phyloP scores from a whole-genome alignment of 2,113 vertebrate genomes.

The Elaphurus davidianus region DNA sequence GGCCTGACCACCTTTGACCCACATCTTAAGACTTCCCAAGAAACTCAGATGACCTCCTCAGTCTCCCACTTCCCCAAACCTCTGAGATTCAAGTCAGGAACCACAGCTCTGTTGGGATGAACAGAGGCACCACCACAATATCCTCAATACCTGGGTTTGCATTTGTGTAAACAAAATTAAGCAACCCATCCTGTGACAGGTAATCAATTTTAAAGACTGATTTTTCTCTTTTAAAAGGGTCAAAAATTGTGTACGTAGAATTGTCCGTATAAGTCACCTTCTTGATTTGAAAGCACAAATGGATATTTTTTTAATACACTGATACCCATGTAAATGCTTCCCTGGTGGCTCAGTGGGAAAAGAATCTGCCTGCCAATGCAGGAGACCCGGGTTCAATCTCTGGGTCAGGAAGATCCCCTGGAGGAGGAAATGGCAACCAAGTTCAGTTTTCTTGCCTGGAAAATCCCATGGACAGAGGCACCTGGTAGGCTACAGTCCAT shows the following conservation, averaged over 20 bases:
- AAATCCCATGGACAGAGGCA: neutral
- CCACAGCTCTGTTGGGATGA: neutral
- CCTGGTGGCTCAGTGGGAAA: neutral
- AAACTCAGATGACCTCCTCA: neutral
- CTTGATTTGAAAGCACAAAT: conserved; percentile 4
- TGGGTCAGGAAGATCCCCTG: neutral
- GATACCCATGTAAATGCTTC: neutral
- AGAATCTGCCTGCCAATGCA: neutral
- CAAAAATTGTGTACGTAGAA: neutral
- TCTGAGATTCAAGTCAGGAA: neutral
- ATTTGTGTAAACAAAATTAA: neutral
- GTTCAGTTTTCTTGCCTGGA: neutral
- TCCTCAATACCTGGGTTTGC: neutral
- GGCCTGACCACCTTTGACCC: neutral
- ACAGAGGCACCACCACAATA: neutral
- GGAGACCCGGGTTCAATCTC: neutral
- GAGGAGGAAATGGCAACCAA: neutral
- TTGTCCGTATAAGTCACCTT: neutral
- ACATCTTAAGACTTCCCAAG: neutral
- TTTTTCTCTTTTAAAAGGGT: neutral
- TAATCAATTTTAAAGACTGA: neutral
- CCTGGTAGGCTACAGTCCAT: neutral
- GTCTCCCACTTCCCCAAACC: neutral
- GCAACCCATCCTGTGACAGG: neutral
- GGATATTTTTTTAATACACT: neutral